phyloP scores from a whole-genome alignment of 1,140 invertebrate species.

The Tetramorium parvispinum region DNA sequence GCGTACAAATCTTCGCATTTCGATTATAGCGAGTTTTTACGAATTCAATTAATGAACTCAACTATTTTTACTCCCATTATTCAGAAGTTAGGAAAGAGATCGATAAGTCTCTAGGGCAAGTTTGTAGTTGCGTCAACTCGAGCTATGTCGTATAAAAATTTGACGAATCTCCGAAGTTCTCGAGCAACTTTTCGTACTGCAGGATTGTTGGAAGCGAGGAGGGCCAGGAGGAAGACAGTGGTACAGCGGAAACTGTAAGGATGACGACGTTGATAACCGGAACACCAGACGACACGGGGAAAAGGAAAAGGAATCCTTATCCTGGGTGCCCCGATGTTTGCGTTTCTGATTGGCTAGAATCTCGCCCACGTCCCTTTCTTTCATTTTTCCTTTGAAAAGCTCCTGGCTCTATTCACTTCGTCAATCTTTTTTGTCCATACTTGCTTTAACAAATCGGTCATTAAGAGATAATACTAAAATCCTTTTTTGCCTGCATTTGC shows the following conservation, averaged over 20 bases:
- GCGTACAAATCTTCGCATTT: neutral
- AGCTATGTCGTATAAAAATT: slow-evolving; percentile 65
- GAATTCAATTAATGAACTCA: neutral
- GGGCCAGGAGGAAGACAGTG: neutral
- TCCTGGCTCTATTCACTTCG: neutral
- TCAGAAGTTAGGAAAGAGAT: slow-evolving; percentile 39
- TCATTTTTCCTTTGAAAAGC: neutral
- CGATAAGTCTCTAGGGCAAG: slow-evolving; percentile 56
- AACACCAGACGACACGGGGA: slow-evolving; percentile 42
- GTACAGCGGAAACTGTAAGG: neutral
- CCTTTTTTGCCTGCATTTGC: neutral
- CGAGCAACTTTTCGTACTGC: slow-evolving; percentile 76
- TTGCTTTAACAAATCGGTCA: slow-evolving; percentile 13
- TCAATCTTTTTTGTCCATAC: neutral
- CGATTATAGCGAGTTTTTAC: neutral
- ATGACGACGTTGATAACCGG: slow-evolving; percentile 74
- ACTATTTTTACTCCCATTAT: neutral
- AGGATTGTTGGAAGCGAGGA: slow-evolving; percentile 7
- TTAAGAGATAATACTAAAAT: slow-evolving; percentile 34
- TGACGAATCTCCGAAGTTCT: slow-evolving; percentile 78
- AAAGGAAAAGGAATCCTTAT: slow-evolving; percentile 51
- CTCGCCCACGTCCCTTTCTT: slow-evolving; percentile 9
- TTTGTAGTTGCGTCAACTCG: slow-evolving; percentile 78
- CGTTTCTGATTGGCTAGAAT: slow-evolving; percentile 76
- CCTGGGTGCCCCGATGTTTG: slow-evolving; percentile 73